Base-by-base conservation (phyloP, 2,113 vertebrate genomes). In the Zonotrichia leucophrys region DNA sequence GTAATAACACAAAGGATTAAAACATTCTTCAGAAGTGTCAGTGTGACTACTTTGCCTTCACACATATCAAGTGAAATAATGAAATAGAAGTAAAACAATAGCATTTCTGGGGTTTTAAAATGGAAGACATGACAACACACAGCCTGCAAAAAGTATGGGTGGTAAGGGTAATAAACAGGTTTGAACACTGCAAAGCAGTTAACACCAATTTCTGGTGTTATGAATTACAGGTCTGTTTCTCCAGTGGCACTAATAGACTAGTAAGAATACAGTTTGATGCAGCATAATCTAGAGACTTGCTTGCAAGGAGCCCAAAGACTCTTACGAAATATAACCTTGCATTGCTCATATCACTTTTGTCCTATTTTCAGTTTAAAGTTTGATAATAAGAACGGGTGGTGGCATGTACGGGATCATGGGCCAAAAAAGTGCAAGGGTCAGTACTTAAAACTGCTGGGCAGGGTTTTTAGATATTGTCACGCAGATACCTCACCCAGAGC, bases 361-460 rank as follows among this genome's bases (percentile, higher is more conserved):
- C 87, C 82, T 82, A 59, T 76, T 87, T 85, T 78, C 62, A 72
- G 74, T 78, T 91, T 89, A 89, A 92, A 87, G 74, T 87, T 87
- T 75, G 35, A 78, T 62, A 68, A 31, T 28, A 72, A 82, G 33
- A 87, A 78, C 25, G 74, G 70, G 66, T 56, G 66, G 46, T 79
- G 84, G 41, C 66, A 63, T 5, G 21, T n/a, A 68, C 0, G 2
- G 35, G 66, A 64, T 79, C 62, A 82, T 3, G 18, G 28, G 82
- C 66, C 70, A 68, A 76, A 64, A 76, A 70, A 84, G 73, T 35
- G 42, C 87, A 94, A 87, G 25, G 44, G 49, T 92, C 77, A 60
- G n/a, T 46, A 21, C 24, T 69, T 49, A 44, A 24, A 68, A 24
- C 66, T 64, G 44, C 78, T 68, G 66, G 77, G 77, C 60, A 82